phyloP scores from a whole-genome alignment of 2,888 invertebrate species.

The Mylabris sibirica region DNA sequence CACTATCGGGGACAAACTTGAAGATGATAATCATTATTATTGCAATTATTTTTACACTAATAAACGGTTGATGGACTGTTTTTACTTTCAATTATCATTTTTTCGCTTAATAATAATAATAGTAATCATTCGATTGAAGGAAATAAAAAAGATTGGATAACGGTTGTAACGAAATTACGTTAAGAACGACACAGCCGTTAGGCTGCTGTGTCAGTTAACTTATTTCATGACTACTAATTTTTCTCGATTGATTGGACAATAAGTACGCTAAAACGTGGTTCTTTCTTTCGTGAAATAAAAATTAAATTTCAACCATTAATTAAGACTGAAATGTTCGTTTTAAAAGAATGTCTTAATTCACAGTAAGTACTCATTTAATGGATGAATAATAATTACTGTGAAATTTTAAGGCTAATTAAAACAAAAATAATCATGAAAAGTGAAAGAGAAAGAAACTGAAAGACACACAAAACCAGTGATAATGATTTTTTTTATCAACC shows the following conservation, averaged over 20 bases:
- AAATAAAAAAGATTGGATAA: not conserved
- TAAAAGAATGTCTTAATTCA: not conserved
- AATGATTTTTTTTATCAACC: not conserved
- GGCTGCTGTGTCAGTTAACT: no score
- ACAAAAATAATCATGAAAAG: not conserved
- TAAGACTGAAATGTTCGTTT: not conserved
- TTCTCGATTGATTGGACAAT: no score
- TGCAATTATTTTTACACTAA: not conserved
- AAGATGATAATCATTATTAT: not conserved
- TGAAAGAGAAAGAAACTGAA: not conserved
- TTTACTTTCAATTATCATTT: constrained; percentile 4
- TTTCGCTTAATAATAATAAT: not conserved
- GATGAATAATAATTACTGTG: not conserved
- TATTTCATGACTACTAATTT: no score
- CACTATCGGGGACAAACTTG: not conserved
- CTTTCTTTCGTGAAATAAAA: not conserved
- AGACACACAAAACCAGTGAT: not conserved
- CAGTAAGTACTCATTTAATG: not conserved
- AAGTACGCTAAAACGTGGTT: no score
- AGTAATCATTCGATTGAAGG: not conserved
- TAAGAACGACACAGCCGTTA: no score
- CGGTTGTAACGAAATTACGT: not conserved
- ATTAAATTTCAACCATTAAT: not conserved
- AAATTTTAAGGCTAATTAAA: not conserved
- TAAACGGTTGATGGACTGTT: not conserved